These are phyloP conservation scores for Corbicula japonica DNA, from an alignment of 2,888 invertebrate genomes.

Conservation along the genomic window DNA sequence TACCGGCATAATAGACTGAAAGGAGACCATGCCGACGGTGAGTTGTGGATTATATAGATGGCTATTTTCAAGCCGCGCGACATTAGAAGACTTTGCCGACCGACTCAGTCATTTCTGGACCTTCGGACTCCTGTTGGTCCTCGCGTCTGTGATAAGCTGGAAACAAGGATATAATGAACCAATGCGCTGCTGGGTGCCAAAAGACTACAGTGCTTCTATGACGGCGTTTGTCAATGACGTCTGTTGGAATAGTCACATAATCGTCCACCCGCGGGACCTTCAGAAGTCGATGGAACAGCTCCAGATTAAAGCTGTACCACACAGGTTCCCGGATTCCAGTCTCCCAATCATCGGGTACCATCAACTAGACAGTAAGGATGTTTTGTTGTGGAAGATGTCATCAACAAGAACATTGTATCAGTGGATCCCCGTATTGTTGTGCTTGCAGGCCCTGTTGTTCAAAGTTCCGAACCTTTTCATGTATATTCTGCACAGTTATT, in stretches of 20 bases:
- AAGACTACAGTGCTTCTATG: conserved; percentile 21
- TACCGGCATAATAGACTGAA: too few species aligned
- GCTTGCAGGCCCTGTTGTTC: conserved; percentile 60
- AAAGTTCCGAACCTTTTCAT: conserved; percentile 61
- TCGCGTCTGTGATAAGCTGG: conserved; percentile 56
- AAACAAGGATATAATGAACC: conserved; percentile 41
- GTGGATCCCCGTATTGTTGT: conserved; percentile 58
- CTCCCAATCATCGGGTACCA: not conserved
- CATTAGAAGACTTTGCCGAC: conserved; percentile 60
- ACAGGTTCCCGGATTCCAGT: not conserved
- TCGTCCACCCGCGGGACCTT: not conserved
- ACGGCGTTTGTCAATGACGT: conserved; percentile 6
- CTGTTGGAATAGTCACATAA: conserved; percentile 53
- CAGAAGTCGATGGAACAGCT: not conserved
- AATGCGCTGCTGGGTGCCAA: conserved; percentile 49
- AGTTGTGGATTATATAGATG: conserved; percentile 34
- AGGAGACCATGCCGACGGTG: conserved; percentile 62
- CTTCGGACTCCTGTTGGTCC: conserved; percentile 50
- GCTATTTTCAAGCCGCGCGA: conserved; percentile 39
- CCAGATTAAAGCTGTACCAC: not conserved
- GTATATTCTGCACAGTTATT: conserved; percentile 50
- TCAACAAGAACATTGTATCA: conserved; percentile 48
- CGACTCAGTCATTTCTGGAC: conserved; percentile 66
- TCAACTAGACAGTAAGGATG: not conserved
- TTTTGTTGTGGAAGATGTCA: not conserved